Conservation (phyloP, 1,140 invertebrate species). For the Aphidius gifuensis region DNA sequence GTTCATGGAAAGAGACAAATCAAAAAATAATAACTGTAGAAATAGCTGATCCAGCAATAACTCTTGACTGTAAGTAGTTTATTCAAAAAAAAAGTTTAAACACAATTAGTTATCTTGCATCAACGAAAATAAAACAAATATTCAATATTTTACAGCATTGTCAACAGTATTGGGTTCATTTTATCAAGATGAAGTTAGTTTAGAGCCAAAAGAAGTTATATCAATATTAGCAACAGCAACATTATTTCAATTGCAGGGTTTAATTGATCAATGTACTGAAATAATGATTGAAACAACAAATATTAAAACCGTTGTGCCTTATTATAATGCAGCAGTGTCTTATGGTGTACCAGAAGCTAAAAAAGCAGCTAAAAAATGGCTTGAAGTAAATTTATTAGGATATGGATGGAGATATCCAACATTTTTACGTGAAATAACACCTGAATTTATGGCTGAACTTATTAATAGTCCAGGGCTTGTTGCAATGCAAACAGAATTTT, state of each 20-base stretch:
- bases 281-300: conserved; percentile 78
- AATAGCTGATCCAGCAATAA: conserved; percentile 74
- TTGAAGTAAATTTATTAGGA: conserved; percentile 67
- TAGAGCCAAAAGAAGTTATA: conserved; percentile 70
- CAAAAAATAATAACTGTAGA: conserved; percentile 68
- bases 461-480: conserved; percentile 66
- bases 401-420: conserved; percentile 59
- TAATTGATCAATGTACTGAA: conserved; percentile 72
- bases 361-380: conserved; percentile 65
- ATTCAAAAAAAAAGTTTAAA: too few species aligned
- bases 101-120: too few species aligned
- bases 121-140: neutral
- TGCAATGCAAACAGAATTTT: conserved; percentile 80
- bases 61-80: conserved; percentile 60
- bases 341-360: conserved; percentile 67
- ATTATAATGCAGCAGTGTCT: conserved; percentile 66
- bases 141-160: conserved; percentile 58
- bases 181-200: conserved; percentile 73
- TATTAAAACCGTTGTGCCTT: conserved; percentile 66
- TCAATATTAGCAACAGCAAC: conserved; percentile 73
- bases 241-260: conserved; percentile 71
- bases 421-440: conserved; percentile 61
- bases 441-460: conserved; percentile 66
- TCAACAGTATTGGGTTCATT: conserved; percentile 74
- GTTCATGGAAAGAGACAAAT: conserved; percentile 73